Evolutionary conservation across 2,113 vertebrate genomes (phyloP).

Genomic region (Bos taurus): DNA sequence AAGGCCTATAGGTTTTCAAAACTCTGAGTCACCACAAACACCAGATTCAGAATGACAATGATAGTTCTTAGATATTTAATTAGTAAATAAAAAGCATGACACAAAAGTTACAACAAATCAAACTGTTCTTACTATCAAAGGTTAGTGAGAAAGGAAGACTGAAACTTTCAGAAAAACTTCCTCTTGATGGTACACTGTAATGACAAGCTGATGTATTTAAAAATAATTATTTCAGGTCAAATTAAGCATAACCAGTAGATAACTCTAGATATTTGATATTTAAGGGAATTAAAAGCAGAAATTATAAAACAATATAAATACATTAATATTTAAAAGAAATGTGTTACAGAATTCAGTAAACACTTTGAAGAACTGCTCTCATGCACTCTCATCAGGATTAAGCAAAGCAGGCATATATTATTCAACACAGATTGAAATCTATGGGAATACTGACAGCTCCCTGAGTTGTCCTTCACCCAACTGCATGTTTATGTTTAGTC

Average conservation of each 20-base stretch:
- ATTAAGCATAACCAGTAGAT: background rate
- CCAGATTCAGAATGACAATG: background rate
- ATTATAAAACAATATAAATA: background rate
- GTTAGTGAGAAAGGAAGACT: background rate
- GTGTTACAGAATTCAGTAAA: background rate
- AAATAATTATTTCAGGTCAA: background rate
- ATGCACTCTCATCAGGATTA: background rate
- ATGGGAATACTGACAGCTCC: background rate
- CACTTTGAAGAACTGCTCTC: background rate
- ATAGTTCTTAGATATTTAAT: background rate
- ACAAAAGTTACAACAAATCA: background rate
- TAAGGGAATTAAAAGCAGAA: background rate
- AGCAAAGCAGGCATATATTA: background rate
- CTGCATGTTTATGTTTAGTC: background rate
- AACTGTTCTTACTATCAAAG: background rate
- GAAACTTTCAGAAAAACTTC: background rate
- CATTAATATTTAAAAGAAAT: background rate
- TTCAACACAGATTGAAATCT: slow-evolving; percentile 2
- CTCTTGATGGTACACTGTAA: background rate
- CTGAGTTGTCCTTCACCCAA: background rate
- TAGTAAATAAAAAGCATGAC: background rate
- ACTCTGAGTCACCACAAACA: slow-evolving; percentile 12
- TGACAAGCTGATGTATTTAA: background rate
- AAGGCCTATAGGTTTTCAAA: background rate
- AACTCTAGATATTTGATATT: background rate